Conservation (phyloP, 2,113 vertebrate genomes). For the Pseudorhombus dupliciocellatus region DNA sequence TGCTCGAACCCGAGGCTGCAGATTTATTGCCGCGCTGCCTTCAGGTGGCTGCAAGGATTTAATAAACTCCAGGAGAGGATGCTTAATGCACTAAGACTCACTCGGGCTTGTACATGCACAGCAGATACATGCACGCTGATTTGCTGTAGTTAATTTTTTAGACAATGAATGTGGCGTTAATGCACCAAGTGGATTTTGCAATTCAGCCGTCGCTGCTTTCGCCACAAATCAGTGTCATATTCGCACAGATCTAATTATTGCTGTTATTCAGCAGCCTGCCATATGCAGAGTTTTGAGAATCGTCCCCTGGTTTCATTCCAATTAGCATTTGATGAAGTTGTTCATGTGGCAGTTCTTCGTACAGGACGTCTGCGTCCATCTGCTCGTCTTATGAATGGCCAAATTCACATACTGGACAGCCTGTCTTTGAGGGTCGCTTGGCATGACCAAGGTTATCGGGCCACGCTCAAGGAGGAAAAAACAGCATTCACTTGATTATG, state of each 20-base stretch:
- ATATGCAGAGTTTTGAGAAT: background rate
- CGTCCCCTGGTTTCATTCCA: background rate
- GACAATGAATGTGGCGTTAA: no score
- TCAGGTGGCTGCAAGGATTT: background rate
- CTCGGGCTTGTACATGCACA: background rate
- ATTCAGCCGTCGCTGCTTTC: background rate
- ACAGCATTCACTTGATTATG: background rate
- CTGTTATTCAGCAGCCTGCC: background rate
- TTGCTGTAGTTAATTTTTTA: no score
- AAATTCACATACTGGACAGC: slow-evolving; percentile 7
- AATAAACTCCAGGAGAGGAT: background rate
- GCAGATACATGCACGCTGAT: background rate
- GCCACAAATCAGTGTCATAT: background rate
- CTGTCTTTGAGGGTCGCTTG: background rate
- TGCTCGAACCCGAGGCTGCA: background rate
- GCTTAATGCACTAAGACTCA: background rate
- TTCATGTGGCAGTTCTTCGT: background rate
- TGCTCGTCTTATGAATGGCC: background rate
- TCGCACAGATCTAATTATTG: background rate
- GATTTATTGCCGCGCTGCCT: background rate
- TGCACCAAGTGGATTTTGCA: background rate
- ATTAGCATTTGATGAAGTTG: slow-evolving; percentile 1
- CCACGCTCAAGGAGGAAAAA: background rate
- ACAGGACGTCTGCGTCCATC: slow-evolving; percentile 1
- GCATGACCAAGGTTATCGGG: background rate